A percentile compares a stretch with the other conserved stretches of the same genome.
phyloP scores from a whole-genome alignment of 2,888 invertebrate genomes.

The Campoplex nolae region DNA sequence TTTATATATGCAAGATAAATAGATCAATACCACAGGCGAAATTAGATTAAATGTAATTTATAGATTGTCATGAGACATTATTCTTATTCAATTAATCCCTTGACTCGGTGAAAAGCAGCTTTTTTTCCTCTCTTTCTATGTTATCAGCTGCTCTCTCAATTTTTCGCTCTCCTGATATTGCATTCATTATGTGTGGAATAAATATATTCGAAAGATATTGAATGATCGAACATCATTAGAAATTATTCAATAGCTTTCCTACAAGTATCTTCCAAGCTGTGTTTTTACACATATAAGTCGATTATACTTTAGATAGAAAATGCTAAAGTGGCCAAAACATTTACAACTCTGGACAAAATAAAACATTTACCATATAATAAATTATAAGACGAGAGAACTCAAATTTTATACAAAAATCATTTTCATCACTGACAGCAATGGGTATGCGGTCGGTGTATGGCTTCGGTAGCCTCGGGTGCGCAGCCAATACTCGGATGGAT shows the following conservation, averaged over 20 bases:
- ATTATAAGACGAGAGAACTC: too few species aligned
- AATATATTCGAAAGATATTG: too few species aligned
- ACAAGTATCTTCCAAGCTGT: too few species aligned
- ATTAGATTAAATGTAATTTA: slow-evolving; percentile 13
- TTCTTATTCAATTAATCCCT: slow-evolving; percentile 34
- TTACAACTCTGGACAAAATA: background rate
- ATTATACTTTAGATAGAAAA: background rate
- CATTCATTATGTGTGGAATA: background rate
- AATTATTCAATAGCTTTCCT: background rate
- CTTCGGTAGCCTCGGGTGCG: too few species aligned
- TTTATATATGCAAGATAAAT: slow-evolving; percentile 27
- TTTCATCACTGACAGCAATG: too few species aligned
- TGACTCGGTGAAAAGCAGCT: slow-evolving; percentile 13
- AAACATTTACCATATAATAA: background rate
- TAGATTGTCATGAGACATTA: slow-evolving; percentile 6
- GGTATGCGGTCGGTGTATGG: too few species aligned
- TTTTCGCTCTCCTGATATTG: background rate
- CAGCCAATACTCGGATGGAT: too few species aligned
- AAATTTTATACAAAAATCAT: too few species aligned
- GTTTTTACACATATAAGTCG: background rate
- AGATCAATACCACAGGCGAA: slow-evolving; percentile 5
- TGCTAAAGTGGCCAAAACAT: background rate
- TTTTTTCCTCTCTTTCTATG: background rate
- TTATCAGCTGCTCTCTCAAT: background rate
- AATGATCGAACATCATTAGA: background rate